A percentile compares a stretch with the other conserved stretches of the same genome.
Evolutionary conservation across 2,888 invertebrate species (phyloP).

Genomic region (Xanthorhoe spadicearia): DNA sequence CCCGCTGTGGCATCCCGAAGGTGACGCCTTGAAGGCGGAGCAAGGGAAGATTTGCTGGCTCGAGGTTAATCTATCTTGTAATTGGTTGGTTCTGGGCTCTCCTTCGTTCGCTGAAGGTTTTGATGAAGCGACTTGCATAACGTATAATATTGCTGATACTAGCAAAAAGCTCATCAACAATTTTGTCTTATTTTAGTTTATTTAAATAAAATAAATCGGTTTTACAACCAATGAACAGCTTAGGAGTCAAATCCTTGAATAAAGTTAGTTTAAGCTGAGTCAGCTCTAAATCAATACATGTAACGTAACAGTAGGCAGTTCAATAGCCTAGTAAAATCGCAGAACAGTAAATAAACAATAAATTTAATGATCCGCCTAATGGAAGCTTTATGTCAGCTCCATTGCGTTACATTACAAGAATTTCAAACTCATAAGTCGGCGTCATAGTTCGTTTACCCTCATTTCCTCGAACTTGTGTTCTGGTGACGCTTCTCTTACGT

Average conservation of each 20-base stretch:
- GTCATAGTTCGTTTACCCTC: conserved; percentile 30
- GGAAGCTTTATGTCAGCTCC: conserved; percentile 25
- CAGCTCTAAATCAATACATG: not conserved
- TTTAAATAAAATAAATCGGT: not conserved
- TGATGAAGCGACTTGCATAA: conserved; percentile 19
- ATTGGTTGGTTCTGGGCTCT: conserved; percentile 10
- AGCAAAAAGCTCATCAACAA: not conserved
- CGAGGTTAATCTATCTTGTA: conserved; percentile 34
- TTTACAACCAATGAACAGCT: not conserved
- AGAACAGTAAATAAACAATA: conserved; percentile 37
- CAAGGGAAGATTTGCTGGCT: conserved; percentile 40
- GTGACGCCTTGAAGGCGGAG: conserved; percentile 59
- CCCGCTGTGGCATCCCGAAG: conserved; percentile 42
- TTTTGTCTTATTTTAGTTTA: too few species aligned
- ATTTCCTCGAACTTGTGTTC: conserved; percentile 10
- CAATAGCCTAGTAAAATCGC: conserved; percentile 32
- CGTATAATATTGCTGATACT: conserved; percentile 8
- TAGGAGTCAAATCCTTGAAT: not conserved
- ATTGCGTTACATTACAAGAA: conserved; percentile 25
- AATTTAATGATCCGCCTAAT: conserved; percentile 35
- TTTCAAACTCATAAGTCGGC: conserved; percentile 21
- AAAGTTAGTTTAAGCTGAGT: not conserved
- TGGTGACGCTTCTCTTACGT: conserved; percentile 11
- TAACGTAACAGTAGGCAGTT: conserved; percentile 8
- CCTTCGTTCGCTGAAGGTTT: conserved; percentile 20